Conservation (phyloP, 2,113 vertebrate species). For the Carlito syrichta region DNA sequence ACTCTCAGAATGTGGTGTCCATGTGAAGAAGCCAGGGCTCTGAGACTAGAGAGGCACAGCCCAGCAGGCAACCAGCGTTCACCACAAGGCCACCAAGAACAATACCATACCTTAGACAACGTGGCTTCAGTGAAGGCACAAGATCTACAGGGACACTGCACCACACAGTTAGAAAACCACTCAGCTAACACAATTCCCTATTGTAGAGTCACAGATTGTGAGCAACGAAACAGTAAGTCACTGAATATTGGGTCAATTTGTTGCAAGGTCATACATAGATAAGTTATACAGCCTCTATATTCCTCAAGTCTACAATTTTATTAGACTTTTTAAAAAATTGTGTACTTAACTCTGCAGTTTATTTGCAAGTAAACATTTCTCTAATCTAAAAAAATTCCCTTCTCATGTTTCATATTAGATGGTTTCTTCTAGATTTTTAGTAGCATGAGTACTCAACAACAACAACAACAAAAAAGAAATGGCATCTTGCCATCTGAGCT, state of each 20-base stretch:
- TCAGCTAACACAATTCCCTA: not conserved
- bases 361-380: not conserved
- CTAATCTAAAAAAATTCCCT: not conserved
- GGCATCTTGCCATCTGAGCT: not conserved
- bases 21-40: not conserved
- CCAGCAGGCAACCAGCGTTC: not conserved
- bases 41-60: not conserved
- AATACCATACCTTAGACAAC: too few relatives aligned
- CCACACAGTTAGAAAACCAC: not conserved
- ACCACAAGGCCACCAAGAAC: not conserved
- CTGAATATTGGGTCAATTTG: not conserved
- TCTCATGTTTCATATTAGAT: constrained; percentile 10
- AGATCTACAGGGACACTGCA: not conserved
- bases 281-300: not conserved
- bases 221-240: not conserved
- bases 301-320: not conserved
- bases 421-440: constrained; percentile 1
- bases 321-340: not conserved
- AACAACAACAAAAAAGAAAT: constrained; percentile 49
- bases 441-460: constrained; percentile 14
- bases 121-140: not conserved
- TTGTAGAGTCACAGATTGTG: not conserved
- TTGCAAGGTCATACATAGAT: not conserved
- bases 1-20: not conserved
- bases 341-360: not conserved